A percentile compares a stretch with the other conserved stretches of the same genome.
Evolutionary conservation across 2,888 invertebrate species (phyloP).

Genomic region (Helobdella robusta): DNA sequence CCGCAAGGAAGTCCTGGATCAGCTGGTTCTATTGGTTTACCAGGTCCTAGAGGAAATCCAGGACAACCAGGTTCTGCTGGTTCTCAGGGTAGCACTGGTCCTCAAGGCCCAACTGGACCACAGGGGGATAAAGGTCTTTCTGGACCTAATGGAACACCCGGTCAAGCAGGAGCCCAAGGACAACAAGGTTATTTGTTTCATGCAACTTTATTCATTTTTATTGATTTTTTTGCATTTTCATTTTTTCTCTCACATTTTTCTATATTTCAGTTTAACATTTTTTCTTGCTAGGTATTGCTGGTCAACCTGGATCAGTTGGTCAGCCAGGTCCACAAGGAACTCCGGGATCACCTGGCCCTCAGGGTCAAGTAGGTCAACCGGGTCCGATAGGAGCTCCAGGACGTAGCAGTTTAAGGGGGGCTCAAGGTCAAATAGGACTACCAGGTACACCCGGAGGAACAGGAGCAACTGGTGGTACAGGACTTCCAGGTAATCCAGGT

Average conservation of each 20-base stretch:
- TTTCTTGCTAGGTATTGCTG: not conserved
- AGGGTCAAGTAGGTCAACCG: conserved; percentile 24
- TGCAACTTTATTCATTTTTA: no score
- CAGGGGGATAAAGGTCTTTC: conserved; percentile 22
- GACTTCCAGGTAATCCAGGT: conserved; percentile 53
- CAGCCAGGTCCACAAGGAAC: conserved; percentile 24
- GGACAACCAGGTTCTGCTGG: conserved; percentile 24
- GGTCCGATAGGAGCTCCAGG: conserved; percentile 22
- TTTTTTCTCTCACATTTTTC: no score
- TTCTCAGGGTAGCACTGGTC: conserved; percentile 17
- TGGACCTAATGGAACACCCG: conserved; percentile 9
- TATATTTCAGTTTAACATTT: no score
- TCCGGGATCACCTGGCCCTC: conserved; percentile 22
- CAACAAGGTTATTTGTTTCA: not conserved
- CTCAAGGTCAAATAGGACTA: conserved; percentile 26
- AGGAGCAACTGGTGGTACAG: conserved; percentile 45
- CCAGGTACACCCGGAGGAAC: conserved; percentile 24
- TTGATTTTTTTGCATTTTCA: no score
- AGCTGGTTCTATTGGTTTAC: conserved; percentile 26
- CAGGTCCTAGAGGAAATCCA: conserved; percentile 24
- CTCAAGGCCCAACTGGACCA: conserved; percentile 26
- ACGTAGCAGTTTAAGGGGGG: not conserved
- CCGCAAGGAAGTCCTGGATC: conserved; percentile 16
- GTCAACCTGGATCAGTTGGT: conserved; percentile 9
- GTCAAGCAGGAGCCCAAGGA: conserved; percentile 11